These are phyloP conservation scores for Zygogramma bicolorata DNA, from an alignment of 2,888 invertebrate species.

Conservation along the genomic window DNA sequence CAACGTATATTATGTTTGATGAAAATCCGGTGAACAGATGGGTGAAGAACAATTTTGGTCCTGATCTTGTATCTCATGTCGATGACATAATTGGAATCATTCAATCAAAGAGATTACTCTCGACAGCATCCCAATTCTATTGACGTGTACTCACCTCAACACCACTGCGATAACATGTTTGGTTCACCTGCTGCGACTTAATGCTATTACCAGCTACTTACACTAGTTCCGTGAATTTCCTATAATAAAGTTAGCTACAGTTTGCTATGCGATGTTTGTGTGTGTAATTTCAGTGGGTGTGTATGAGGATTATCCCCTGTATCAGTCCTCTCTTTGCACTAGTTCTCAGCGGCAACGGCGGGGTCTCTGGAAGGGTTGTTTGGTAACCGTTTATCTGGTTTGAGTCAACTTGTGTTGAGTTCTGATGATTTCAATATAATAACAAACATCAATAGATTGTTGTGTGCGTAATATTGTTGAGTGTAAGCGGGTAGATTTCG, in stretches of 20 bases:
- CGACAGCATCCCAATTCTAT: background rate
- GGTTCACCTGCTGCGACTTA: constrained; percentile 36
- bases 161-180: constrained; percentile 24
- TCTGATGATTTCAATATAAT: background rate
- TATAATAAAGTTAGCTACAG: constrained; percentile 49
- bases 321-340: constrained; percentile 38
- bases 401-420: background rate
- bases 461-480: too few species aligned
- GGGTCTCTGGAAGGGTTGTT: background rate
- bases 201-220: constrained; percentile 53
- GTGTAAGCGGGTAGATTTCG: too few species aligned
- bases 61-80: too few species aligned
- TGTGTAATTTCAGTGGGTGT: constrained; percentile 40
- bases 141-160: background rate
- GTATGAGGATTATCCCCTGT: constrained; percentile 42
- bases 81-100: background rate
- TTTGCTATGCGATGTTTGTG: constrained; percentile 45
- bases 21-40: too few species aligned
- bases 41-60: too few species aligned
- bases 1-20: too few species aligned
- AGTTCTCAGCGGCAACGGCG: constrained; percentile 21
- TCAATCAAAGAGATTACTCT: background rate
- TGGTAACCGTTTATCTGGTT: background rate
- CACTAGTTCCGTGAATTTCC: constrained; percentile 50
- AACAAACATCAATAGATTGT: too few species aligned